Evolutionary conservation across 2,113 vertebrate genomes (phyloP).

Genomic region (Rhineura floridana): DNA sequence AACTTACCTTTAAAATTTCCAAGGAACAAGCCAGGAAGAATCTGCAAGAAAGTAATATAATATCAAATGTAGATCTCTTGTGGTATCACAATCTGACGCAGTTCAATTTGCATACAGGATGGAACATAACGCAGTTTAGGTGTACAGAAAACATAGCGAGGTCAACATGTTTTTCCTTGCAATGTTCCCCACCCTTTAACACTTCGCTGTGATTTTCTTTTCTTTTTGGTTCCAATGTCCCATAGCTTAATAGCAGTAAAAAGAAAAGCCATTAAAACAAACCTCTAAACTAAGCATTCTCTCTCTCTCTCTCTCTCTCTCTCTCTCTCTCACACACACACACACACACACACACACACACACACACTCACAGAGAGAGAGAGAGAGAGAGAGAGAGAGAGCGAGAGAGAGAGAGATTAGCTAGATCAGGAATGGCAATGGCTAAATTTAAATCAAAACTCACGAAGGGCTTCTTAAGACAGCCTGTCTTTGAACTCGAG

Average conservation of each 20-base stretch:
- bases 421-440: neutral
- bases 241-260: neutral
- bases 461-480: too few species aligned
- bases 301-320: too few species aligned
- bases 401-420: too few species aligned
- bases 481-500: neutral
- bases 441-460: neutral
- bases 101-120: slow-evolving; percentile 64
- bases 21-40: slow-evolving; percentile 92
- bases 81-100: slow-evolving; percentile 55
- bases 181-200: slow-evolving; percentile 8
- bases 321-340: too few species aligned
- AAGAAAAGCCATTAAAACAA: neutral
- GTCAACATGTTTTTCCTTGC: slow-evolving; percentile 19
- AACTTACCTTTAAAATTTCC: slow-evolving; percentile 94
- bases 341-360: too few species aligned
- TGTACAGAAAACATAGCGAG: slow-evolving; percentile 4
- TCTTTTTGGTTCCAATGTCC: neutral
- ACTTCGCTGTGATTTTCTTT: neutral
- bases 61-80: slow-evolving; percentile 68
- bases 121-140: slow-evolving; percentile 63
- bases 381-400: too few species aligned
- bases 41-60: slow-evolving; percentile 79
- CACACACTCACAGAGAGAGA: too few species aligned
- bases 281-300: too few species aligned